Conservation (phyloP, 1,140 invertebrate genomes). For the Danaus plexippus region DNA sequence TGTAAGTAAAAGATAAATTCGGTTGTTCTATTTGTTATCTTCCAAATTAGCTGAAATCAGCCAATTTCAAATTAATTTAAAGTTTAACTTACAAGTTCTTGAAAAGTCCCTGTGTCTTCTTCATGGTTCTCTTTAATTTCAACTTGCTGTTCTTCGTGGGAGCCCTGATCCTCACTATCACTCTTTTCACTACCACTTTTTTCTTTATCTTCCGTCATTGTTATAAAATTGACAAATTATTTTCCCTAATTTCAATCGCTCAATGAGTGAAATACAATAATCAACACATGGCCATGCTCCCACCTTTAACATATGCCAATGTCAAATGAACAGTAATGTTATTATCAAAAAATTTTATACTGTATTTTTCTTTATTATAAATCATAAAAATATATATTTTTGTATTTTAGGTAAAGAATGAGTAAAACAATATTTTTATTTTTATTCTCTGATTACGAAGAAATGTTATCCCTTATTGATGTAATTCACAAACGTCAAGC, state of each 20-base stretch:
- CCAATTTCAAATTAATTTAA: conserved; percentile 6
- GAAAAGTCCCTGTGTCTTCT: conserved; percentile 70
- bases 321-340: too few species aligned
- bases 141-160: conserved; percentile 30
- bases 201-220: conserved; percentile 47
- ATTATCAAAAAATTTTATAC: too few species aligned
- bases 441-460: too few species aligned
- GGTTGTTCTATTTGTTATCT: too few species aligned
- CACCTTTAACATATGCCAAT: background rate
- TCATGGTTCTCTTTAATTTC: conserved; percentile 31
- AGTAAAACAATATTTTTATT: too few species aligned
- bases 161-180: conserved; percentile 34
- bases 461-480: background rate
- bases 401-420: too few species aligned
- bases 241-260: background rate
- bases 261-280: conserved; percentile 1
- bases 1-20: too few species aligned
- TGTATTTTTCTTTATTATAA: too few species aligned
- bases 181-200: conserved; percentile 32
- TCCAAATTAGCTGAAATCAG: too few species aligned
- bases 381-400: too few species aligned
- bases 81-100: conserved; percentile 73
- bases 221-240: conserved; percentile 6
- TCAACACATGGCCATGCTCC: conserved; percentile 4
- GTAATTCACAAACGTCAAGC: conserved; percentile 15